phyloP scores from a whole-genome alignment of 2,113 vertebrate species.

The Mugil cephalus region DNA sequence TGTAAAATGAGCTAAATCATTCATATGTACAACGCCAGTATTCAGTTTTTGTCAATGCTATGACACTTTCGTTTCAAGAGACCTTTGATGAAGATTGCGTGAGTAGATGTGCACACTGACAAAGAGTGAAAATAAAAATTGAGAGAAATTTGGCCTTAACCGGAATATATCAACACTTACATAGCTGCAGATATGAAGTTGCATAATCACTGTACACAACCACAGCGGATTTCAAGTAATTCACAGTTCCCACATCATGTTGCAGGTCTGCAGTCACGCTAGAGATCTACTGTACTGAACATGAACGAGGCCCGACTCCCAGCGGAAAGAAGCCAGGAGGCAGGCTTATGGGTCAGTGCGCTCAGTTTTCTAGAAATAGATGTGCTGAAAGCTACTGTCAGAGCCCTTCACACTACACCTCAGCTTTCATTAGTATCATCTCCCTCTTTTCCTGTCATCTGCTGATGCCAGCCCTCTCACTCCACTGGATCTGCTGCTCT shows the following conservation, averaged over 20 bases:
- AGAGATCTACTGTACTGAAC: not conserved
- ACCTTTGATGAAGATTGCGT: constrained; percentile 1
- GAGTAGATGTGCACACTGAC: not conserved
- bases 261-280: constrained; percentile 25
- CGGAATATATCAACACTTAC: not conserved
- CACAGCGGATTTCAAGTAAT: constrained; percentile 42
- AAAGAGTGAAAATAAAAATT: not conserved
- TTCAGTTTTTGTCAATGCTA: constrained; percentile 31
- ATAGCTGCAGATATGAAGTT: constrained; percentile 11
- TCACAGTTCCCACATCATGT: constrained; percentile 26
- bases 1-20: constrained; percentile 27
- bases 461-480: constrained; percentile 39
- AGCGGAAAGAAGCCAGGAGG: constrained; percentile 15
- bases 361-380: constrained; percentile 48
- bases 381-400: constrained; percentile 57
- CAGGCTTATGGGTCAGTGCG: constrained; percentile 11
- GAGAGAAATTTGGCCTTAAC: too few relatives aligned
- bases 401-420: constrained; percentile 22
- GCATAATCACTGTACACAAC: constrained; percentile 12
- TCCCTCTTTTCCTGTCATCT: constrained; percentile 5
- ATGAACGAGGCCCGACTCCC: not conserved
- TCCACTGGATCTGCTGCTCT: constrained; percentile 56
- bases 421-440: constrained; percentile 20
- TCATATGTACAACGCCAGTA: constrained; percentile 4
- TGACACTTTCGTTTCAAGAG: not conserved